A percentile compares a stretch with the other conserved stretches of the same genome.
Conservation (phyloP, 2,888 invertebrate species). For the Ormyrus nitidulus region DNA sequence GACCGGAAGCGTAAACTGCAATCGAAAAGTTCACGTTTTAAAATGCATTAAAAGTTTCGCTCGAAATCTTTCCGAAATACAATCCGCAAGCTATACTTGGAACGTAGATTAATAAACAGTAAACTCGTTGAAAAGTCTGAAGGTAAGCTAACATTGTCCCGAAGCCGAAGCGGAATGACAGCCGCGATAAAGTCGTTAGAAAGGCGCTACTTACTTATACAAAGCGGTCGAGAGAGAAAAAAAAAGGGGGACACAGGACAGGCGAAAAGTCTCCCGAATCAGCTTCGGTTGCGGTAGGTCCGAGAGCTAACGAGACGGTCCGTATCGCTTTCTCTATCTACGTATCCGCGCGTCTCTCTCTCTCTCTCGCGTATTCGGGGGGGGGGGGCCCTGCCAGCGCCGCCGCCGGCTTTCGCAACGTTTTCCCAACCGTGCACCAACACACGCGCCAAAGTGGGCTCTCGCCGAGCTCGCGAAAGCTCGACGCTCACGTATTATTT, state of each 20-base stretch:
- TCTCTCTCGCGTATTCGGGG: too few species aligned
- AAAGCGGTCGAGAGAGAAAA: not conserved
- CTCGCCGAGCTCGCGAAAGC: constrained; percentile 29
- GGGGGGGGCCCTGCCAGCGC: not conserved
- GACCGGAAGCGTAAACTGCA: too few species aligned
- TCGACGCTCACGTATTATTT: constrained; percentile 63
- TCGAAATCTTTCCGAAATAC: not conserved
- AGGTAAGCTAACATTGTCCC: not conserved
- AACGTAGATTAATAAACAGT: not conserved
- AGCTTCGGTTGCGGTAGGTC: constrained; percentile 12
- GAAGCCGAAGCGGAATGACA: not conserved
- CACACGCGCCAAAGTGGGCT: constrained; percentile 13
- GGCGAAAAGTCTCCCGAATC: not conserved
- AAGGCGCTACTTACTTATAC: not conserved
- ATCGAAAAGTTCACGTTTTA: not conserved
- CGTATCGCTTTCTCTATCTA: constrained; percentile 11
- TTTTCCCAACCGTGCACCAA: not conserved
- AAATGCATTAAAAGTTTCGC: not conserved
- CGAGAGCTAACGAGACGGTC: not conserved
- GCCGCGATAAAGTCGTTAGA: constrained; percentile 14
- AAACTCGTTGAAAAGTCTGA: not conserved
- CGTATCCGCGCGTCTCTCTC: not conserved
- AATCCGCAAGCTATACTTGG: not conserved
- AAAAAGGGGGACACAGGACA: not conserved
- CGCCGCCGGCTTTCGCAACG: constrained; percentile 10